These are phyloP conservation scores for Ceratotherium simum DNA, from an alignment of 2,113 vertebrate genomes.

Conservation along the genomic window DNA sequence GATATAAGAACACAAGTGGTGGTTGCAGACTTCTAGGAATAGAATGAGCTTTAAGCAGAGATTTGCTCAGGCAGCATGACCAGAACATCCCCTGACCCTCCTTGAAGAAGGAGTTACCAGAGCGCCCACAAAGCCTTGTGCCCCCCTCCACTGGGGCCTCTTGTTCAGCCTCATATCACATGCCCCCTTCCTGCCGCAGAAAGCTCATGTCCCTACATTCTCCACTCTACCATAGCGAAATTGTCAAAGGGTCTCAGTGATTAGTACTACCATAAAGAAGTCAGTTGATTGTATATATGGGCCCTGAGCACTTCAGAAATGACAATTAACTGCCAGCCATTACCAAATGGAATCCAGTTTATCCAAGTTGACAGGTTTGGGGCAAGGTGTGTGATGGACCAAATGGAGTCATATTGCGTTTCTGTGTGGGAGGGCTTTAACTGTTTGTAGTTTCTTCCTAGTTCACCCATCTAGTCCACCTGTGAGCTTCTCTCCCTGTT, in stretches of 20 bases:
- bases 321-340: background rate
- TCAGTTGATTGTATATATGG: background rate
- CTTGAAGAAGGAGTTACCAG: background rate
- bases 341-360: background rate
- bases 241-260: background rate
- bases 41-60: background rate
- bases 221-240: background rate
- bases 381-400: background rate
- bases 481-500: background rate
- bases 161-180: background rate
- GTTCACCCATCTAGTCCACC: accelerated
- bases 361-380: background rate
- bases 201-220: background rate
- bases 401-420: accelerated
- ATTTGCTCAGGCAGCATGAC: background rate
- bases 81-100: too few relatives aligned
- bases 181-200: background rate
- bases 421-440: background rate
- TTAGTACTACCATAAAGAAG: background rate
- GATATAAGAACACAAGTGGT: background rate
- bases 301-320: background rate
- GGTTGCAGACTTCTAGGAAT: background rate
- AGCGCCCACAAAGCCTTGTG: background rate
- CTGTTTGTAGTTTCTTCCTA: background rate
- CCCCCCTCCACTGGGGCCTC: background rate